A percentile compares a stretch with the other conserved stretches of the same genome.
These are phyloP conservation scores for Aegithalos caudatus DNA, from an alignment of 2,113 vertebrate species.

Conservation along the genomic window DNA sequence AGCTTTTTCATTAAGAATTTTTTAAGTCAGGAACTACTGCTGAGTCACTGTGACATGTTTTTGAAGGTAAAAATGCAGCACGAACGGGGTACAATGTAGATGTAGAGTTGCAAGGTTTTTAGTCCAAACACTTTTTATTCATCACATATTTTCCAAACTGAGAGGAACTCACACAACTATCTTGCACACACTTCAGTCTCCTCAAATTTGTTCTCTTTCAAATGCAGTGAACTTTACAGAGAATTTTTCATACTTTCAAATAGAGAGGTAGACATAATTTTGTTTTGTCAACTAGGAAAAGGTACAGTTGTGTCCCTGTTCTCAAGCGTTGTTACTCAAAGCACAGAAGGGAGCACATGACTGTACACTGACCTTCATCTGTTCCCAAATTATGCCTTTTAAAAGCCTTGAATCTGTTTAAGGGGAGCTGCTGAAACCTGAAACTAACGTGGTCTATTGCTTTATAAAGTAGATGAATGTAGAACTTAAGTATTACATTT, in stretches of 20 bases:
- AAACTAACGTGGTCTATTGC: conserved; percentile 11
- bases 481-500: conserved; percentile 44
- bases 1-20: not conserved
- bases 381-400: conserved; percentile 49
- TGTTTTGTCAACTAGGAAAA: not conserved
- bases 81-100: not conserved
- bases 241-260: not conserved
- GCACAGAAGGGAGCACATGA: conserved; percentile 26
- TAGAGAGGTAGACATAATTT: not conserved
- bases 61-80: not conserved
- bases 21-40: not conserved
- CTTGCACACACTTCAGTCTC: not conserved
- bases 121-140: not conserved
- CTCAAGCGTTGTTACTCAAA: not conserved
- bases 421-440: conserved; percentile 42
- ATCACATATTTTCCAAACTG: not conserved
- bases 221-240: not conserved
- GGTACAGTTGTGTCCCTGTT: not conserved
- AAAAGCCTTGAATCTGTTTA: conserved; percentile 47
- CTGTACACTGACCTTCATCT: conserved; percentile 46
- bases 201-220: not conserved
- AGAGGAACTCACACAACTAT: not conserved
- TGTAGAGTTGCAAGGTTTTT: not conserved
- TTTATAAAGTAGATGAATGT: conserved; percentile 30
- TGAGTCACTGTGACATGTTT: not conserved